Conservation (phyloP, 2,797 vertebrate genomes). For the Helicolenus hilgendorfi region DNA sequence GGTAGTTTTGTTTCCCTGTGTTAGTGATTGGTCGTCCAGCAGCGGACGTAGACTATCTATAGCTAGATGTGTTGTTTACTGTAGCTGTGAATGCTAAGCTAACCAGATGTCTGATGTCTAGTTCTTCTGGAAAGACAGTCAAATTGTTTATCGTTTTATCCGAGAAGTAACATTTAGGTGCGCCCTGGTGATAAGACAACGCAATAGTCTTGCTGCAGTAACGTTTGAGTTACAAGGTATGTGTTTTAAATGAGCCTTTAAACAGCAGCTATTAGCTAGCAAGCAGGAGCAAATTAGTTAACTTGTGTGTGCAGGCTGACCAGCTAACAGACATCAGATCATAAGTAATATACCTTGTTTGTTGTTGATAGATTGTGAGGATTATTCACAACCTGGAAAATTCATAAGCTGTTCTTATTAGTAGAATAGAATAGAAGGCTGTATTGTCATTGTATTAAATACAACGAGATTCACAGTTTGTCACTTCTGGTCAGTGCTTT, state of each 20-base stretch:
- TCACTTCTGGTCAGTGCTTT: too few relatives aligned
- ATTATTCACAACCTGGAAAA: too few relatives aligned
- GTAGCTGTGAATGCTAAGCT: constrained; percentile 30
- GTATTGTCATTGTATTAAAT: too few relatives aligned
- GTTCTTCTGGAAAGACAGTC: not conserved
- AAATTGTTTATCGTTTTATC: not conserved
- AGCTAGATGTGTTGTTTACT: constrained; percentile 66
- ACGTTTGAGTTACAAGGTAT: constrained; percentile 55
- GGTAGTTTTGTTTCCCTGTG: not conserved
- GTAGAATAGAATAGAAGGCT: too few relatives aligned
- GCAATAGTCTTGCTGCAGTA: not conserved
- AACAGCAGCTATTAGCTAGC: constrained; percentile 9
- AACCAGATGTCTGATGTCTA: not conserved
- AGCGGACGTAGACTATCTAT: not conserved
- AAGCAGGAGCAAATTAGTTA: constrained; percentile 16
- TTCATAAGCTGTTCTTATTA: too few relatives aligned
- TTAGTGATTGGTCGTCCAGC: constrained; percentile 24
- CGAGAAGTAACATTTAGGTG: not conserved
- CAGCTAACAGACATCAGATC: not conserved
- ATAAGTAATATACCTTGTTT: too few relatives aligned
- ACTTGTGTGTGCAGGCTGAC: not conserved
- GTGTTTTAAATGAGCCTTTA: not conserved
- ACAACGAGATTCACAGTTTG: too few relatives aligned
- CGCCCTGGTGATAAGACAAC: not conserved
- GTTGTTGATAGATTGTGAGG: too few relatives aligned